A percentile compares a stretch with the other conserved stretches of the same genome.
phyloP scores from a whole-genome alignment of 2,113 vertebrate species.

The Ia io region DNA sequence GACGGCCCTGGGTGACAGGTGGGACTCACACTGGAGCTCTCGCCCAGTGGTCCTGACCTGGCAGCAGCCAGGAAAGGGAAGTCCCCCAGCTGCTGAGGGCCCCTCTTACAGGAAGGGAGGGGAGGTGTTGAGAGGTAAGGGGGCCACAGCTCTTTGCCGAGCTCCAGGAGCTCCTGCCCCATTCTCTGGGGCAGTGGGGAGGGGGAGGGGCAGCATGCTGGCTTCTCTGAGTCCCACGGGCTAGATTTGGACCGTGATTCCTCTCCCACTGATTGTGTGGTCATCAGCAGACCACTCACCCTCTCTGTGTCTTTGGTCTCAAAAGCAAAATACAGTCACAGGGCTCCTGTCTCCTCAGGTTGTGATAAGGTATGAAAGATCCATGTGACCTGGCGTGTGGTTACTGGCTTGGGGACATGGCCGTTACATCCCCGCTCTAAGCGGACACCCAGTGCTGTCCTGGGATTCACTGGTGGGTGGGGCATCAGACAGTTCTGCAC shows the following conservation, averaged over 20 bases:
- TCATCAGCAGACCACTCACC: background rate
- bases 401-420: background rate
- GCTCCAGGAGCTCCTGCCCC: background rate
- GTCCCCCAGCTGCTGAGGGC: background rate
- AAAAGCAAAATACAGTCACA: background rate
- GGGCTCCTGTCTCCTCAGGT: background rate
- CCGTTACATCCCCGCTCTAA: background rate
- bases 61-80: background rate
- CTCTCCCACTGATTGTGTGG: background rate
- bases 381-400: background rate
- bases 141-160: fast-evolving
- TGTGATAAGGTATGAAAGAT: background rate
- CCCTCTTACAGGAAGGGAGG: background rate
- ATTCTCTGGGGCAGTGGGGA: background rate
- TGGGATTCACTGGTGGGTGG: background rate
- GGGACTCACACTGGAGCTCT: background rate
- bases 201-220: fast-evolving
- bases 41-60: background rate
- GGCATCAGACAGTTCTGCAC: background rate
- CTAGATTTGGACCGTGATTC: too few relatives aligned
- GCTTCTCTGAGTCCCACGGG: background rate
- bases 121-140: background rate
- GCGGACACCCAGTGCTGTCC: background rate
- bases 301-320: background rate
- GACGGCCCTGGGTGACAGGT: background rate